phyloP scores from a whole-genome alignment of 2,888 invertebrate genomes.

The Lycocerus yunnanus region DNA sequence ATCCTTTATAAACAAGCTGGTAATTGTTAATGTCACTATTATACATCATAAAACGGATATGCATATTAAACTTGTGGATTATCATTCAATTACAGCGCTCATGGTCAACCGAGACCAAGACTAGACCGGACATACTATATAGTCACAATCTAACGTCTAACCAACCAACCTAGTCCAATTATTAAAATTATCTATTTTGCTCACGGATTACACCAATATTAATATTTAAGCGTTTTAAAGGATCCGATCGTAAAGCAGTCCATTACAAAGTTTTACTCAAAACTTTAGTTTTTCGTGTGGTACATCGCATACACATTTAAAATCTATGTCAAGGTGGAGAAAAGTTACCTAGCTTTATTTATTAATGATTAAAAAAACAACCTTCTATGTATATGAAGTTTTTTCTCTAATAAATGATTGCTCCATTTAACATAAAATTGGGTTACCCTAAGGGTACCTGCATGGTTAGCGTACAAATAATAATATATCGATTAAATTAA shows the following conservation, averaged over 20 bases:
- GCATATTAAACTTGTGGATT: constrained; percentile 21
- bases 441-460: not conserved
- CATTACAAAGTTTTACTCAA: not conserved
- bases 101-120: not conserved
- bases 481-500: not conserved
- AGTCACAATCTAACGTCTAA: not conserved
- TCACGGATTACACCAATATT: not conserved
- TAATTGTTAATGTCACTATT: not conserved
- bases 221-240: not conserved
- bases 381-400: not conserved
- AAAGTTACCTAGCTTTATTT: not conserved
- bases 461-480: not conserved
- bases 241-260: not conserved
- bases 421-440: not conserved
- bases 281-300: not conserved
- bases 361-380: not conserved
- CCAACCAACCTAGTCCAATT: not conserved
- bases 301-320: not conserved
- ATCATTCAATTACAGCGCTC: constrained; percentile 19
- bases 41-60: constrained; percentile 17
- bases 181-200: not conserved
- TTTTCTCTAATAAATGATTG: not conserved
- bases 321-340: not conserved
- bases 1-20: not conserved
- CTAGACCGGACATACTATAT: not conserved